These are phyloP conservation scores for Sabellastarte sp. DNA, from an alignment of 2,888 invertebrate species.

Conservation along the genomic window DNA sequence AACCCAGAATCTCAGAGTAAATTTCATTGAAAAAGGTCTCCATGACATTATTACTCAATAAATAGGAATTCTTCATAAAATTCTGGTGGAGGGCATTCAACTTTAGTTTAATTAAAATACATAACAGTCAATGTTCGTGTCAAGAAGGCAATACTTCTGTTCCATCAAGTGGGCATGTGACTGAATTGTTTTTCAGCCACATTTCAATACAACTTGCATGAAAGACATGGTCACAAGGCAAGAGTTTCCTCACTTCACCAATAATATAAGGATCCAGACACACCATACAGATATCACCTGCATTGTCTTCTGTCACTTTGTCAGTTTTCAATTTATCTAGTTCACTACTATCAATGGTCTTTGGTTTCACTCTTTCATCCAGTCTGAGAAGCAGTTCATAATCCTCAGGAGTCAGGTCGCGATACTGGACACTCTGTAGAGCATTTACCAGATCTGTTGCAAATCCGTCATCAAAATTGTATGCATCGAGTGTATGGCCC, in stretches of 20 bases:
- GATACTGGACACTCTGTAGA: conserved; percentile 47
- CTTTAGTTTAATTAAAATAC: too few relatives aligned
- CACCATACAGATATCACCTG: conserved; percentile 46
- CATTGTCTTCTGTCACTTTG: conserved; percentile 32
- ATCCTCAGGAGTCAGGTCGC: conserved; percentile 57
- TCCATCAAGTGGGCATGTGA: conserved; percentile 55
- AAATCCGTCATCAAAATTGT: conserved; percentile 21
- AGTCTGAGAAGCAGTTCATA: conserved; percentile 50
- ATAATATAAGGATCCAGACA: conserved; percentile 48
- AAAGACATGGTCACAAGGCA: conserved; percentile 53
- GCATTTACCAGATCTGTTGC: conserved; percentile 33
- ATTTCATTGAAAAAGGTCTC: too few relatives aligned
- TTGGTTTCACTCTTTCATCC: conserved; percentile 51
- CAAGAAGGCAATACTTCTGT: neutral
- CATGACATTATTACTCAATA: too few relatives aligned
- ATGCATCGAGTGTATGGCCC: conserved; percentile 8
- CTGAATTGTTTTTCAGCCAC: conserved; percentile 51
- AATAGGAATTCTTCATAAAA: too few relatives aligned
- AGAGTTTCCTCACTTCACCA: conserved; percentile 43
- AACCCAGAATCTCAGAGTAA: too few relatives aligned
- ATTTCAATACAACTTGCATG: conserved; percentile 51
- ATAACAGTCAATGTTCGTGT: too few relatives aligned
- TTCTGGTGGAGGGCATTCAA: too few relatives aligned
- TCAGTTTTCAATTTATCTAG: conserved; percentile 40
- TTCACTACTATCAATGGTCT: conserved; percentile 38